Evolutionary conservation across 2,113 vertebrate species (phyloP), one percentile per base, ranked within the genome.

Genomic region (Microcebus griseorufus): DNA sequence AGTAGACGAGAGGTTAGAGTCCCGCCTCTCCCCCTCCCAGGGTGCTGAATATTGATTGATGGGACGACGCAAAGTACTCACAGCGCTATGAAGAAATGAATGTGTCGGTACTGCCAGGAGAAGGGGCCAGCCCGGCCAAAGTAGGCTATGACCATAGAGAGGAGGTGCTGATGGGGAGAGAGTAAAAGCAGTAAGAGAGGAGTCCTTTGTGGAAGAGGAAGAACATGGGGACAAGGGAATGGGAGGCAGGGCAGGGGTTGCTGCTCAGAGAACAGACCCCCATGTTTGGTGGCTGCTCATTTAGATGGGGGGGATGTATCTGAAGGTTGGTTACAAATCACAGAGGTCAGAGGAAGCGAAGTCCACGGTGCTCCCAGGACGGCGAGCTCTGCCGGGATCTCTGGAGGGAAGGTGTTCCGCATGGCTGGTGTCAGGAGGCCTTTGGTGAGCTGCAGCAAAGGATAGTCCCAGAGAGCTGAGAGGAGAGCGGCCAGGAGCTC

Each of bases 21-120:
- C 37, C 10, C 9, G 2, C 23, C 9, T 69, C 27, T 39, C 22
- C 39, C 6, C 12, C 9, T 76, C 16, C 18, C 48, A n/a, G 25
- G 29, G 7, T 9, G 3, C 0, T 17, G 65, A 70, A n/a, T 6
- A 25, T 0, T 32, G 25, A n/a, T 12, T 1, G 72, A n/a, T 0
- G 17, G 48, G 69, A 42, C 1, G 32, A 14, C 13, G 37, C 11
- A 14, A 67, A 72, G 3, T 65, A 98, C 97, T 97, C 90, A 97
- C 94, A 98, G 94, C 4, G 93, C 97, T 12, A 97, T 37, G 83
- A 97, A 97, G 96, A 96, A 96, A 5, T 97, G 94, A 4, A 97
- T 86, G 0, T 79, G 75, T 13, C 13, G 69, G 67, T 86, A 96
- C 29, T 96, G 95, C 83, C 96, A 97, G 62, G 53, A 48, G 60